A percentile compares a stretch with the other conserved stretches of the same genome.
Evolutionary conservation across 2,888 invertebrate species (phyloP).

Genomic region (Microctonus aethiopoides): DNA sequence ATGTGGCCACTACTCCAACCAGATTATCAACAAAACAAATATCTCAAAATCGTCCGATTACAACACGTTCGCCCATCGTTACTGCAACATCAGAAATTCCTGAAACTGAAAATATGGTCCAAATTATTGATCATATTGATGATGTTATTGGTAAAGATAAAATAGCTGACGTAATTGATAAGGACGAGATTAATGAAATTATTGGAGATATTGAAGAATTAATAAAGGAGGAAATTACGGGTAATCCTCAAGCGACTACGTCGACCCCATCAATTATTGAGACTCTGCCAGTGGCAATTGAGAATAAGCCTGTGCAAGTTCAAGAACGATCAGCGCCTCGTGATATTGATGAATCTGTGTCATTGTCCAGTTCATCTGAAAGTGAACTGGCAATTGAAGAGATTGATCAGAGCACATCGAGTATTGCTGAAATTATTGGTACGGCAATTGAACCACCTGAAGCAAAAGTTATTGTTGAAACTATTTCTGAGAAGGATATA

Average conservation of each 20-base stretch:
- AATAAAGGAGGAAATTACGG: conserved; percentile 63
- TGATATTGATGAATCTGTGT: conserved; percentile 67
- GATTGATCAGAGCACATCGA: conserved; percentile 70
- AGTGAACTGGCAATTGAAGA: conserved; percentile 70
- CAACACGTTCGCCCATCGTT: conserved; percentile 34
- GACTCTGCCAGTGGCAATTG: conserved; percentile 39
- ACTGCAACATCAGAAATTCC: conserved; percentile 45
- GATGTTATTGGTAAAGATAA: conserved; percentile 62
- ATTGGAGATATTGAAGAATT: conserved; percentile 64
- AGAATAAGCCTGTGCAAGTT: conserved; percentile 43
- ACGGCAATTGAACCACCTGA: conserved; percentile 52
- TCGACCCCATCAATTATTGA: conserved; percentile 43
- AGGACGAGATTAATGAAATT: conserved; percentile 65
- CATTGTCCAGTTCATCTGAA: conserved; percentile 67
- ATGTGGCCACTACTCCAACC: conserved; percentile 1
- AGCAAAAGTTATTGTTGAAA: conserved; percentile 33
- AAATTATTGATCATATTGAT: conserved; percentile 62
- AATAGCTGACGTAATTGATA: conserved; percentile 60
- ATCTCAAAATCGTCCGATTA: conserved; percentile 32
- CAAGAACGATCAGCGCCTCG: conserved; percentile 62
- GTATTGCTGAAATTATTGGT: conserved; percentile 70
- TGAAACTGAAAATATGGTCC: conserved; percentile 56
- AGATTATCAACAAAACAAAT: conserved; percentile 34
- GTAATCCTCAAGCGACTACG: conserved; percentile 51
- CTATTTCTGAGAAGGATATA: not conserved